Evolutionary conservation across 1,140 invertebrate genomes (phyloP), one percentile per base, ranked within the genome.

Genomic region (Pemphigus obesinymphae): DNA sequence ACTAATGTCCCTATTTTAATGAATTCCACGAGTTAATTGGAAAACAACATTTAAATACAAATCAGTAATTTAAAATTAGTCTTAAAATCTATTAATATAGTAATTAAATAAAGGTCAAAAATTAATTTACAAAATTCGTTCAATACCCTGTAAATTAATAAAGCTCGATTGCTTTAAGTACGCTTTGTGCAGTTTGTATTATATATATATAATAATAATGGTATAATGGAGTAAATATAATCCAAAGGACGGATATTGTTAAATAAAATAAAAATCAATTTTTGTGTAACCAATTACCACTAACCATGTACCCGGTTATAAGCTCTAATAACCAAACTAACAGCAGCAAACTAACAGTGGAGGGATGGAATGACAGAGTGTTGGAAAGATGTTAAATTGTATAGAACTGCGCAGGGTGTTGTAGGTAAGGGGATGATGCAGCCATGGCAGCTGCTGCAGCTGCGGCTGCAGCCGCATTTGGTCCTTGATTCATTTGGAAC

Each of bases 361-460:
- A 17, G 48, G 55, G 26, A 20, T 55, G 26, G n/a, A 45, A 20
- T 6, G 31, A 61, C 6, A 61, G 23, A 15, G 50, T 20, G 5
- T 10, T 13, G 17, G 34, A 82, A 58, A 53, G n/a, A 40, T 26
- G 17, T 75, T 58, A 75, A 82, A 58, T 75, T 26, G 53, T 53
- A 70, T 73, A 82, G 43, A 82, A 82, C 7, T 82, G 61, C 26
- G 45, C 61, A 23, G 61, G 66, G 29, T 72, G 81, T 53, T 78
- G 83, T 13, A 61, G 34, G n/a, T 75, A 73, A 40, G 80, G 82
- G 48, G 70, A 73, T 0, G 70, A 73, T 50, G 23, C 83, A 81
- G 43, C 80, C 50, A 29, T 68, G 37, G 83, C 82, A 34, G 83
- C 82, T 23, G 82, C 82, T 31, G 83, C 58, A 17, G 83, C 82